Evolutionary conservation across 2,797 vertebrate genomes (phyloP).

Genomic region (Diglossa cyanea): DNA sequence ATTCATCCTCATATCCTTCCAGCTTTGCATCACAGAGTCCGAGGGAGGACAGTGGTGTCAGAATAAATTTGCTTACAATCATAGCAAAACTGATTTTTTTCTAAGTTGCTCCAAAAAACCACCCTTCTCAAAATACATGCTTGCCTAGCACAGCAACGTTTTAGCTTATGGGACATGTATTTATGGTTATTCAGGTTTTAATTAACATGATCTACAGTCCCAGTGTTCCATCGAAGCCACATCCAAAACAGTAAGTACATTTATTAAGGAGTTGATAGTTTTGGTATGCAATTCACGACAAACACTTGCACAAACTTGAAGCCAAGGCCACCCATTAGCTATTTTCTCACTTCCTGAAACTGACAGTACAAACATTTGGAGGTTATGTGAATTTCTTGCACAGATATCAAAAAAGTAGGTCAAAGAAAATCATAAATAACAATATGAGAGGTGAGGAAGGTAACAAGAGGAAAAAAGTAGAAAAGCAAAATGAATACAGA

Average conservation of each 20-base stretch:
- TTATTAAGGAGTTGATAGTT: background rate
- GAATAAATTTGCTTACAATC: background rate
- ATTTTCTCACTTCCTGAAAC: background rate
- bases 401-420: background rate
- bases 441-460: background rate
- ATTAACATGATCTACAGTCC: background rate
- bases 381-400: background rate
- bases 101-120: background rate
- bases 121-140: background rate
- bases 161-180: background rate
- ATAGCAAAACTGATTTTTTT: background rate
- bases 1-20: background rate
- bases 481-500: background rate
- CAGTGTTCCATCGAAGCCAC: background rate
- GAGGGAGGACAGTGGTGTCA: background rate
- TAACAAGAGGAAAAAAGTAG: background rate
- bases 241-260: background rate
- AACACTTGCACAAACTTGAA: background rate
- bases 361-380: background rate
- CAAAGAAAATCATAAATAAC: background rate
- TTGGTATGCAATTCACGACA: background rate
- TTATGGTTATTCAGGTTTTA: background rate
- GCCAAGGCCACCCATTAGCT: background rate
- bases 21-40: constrained; percentile 1
- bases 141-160: background rate